phyloP scores from a whole-genome alignment of 2,113 vertebrate genomes.

The Apeltes quadracus region DNA sequence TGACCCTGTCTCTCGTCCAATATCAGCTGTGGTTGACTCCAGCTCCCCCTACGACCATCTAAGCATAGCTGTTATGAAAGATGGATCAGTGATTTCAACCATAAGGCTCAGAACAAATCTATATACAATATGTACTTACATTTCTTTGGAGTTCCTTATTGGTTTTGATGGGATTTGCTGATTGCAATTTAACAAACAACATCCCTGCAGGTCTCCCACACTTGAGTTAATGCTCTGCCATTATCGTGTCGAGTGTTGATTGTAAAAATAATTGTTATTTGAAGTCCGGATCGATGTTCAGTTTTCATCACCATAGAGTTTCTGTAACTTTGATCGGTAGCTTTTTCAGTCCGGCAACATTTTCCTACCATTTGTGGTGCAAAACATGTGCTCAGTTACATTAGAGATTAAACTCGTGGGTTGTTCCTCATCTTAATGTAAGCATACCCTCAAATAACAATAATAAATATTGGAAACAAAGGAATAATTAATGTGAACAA shows the following conservation, averaged over 20 bases:
- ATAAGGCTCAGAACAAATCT: not conserved
- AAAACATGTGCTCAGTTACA: constrained; percentile 9
- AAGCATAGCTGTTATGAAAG: too few relatives aligned
- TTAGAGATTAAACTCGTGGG: constrained; percentile 30
- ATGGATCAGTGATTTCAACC: too few relatives aligned
- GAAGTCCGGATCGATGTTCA: too few relatives aligned
- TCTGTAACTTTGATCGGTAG: too few relatives aligned
- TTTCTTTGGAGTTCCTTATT: constrained; percentile 5
- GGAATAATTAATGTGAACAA: constrained; percentile 47
- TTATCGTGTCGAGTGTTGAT: not conserved
- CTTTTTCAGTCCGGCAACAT: constrained; percentile 9
- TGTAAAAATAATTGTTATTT: not conserved
- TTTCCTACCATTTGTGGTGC: constrained; percentile 30
- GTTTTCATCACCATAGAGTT: too few relatives aligned
- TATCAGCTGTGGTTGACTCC: too few relatives aligned
- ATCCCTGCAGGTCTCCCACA: constrained; percentile 31
- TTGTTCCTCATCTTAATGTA: constrained; percentile 40
- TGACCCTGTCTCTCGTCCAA: too few relatives aligned
- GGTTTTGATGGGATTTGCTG: constrained; percentile 48
- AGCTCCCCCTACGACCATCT: too few relatives aligned
- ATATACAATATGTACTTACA: not conserved
- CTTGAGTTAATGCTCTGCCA: constrained; percentile 26
- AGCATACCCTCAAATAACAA: constrained; percentile 54
- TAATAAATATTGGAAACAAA: constrained; percentile 59
- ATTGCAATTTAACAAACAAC: constrained; percentile 60